phyloP scores from a whole-genome alignment of 2,113 vertebrate species.

The Cnemophilus loriae region DNA sequence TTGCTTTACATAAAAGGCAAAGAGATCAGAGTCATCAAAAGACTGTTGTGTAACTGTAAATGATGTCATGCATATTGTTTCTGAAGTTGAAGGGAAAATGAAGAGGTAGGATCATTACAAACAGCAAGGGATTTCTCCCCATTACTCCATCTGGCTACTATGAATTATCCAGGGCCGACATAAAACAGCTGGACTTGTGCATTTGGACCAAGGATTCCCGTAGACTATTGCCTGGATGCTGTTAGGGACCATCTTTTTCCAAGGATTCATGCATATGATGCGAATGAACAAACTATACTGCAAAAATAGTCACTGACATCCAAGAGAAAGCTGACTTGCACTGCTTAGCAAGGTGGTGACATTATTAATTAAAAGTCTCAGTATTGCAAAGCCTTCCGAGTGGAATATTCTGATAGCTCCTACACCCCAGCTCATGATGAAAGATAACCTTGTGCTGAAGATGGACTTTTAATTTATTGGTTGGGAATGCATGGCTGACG shows the following conservation, averaged over 20 bases:
- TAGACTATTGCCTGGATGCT: neutral
- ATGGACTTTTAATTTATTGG: slow-evolving; percentile 4
- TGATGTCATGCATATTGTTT: neutral
- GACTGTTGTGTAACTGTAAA: neutral
- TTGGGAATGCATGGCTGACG: neutral
- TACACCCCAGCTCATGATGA: neutral
- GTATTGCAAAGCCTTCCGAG: neutral
- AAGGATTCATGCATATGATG: neutral
- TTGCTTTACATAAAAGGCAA: neutral
- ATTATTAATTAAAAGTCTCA: neutral
- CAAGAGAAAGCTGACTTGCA: neutral
- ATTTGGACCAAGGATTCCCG: neutral
- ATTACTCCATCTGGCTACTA: neutral
- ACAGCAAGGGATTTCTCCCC: neutral
- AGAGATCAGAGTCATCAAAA: neutral
- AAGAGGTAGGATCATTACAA: neutral
- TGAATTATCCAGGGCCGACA: neutral
- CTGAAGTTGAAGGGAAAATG: neutral
- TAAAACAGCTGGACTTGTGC: neutral
- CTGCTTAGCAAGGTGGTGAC: neutral
- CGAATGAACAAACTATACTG: neutral
- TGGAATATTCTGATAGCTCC: neutral
- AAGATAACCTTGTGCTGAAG: slow-evolving; percentile 26
- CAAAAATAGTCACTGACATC: neutral
- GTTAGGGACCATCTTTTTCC: neutral